Base-by-base conservation (phyloP, 1,140 invertebrate species). In the Neotoxoptera formosana region DNA sequence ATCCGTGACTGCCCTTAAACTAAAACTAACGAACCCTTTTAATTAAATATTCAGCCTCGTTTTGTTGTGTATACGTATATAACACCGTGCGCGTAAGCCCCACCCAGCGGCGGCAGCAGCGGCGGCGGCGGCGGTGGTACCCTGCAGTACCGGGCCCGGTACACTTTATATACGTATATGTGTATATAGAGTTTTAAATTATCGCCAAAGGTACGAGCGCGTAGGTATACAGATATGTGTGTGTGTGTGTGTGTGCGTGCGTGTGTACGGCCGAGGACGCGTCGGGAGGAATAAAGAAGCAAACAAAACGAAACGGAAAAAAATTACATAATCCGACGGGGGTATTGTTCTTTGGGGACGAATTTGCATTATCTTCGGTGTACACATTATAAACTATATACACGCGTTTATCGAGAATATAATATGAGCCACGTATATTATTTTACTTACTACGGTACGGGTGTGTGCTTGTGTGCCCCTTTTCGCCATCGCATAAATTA, bases 11-110 rank as follows among this genome's bases (percentile, higher is more conserved):
- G 91, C 91, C 91, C 91, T 93, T 93, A 93, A 93, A 93, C 91
- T 93, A 93, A 93, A 93, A 93, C 91, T 93, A 93, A 93, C 91
- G 91, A 93, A 93, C 91, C 91, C 91, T 93, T 93, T 93, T 93
- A 93, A 93, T 93, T 93, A 93, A 93, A 93, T 93, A 93, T 93
- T 93, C 91, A 93, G 91, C 91, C 91, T 93, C 91, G 81, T 93
- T 93, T 93, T 84, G 91, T 93, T 34, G 91, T 91, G n/a, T 83
- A 47, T 83, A 48, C 45, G n/a, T 83, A 90, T 48, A 89, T 89
- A 89, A 34, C 53, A 2, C 20, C 25, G 34, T 90, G 51, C 34
- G 25, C 60, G 60, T 67, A 91, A 90, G 89, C 41, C 36, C 90
- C 60, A 76, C 90, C 90, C 90, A 48, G 41, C 83, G 36, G 41